Percentiles rank a stretch among this genome's conserved stretches.
Evolutionary conservation across 2,888 invertebrate species (phyloP).

Genomic region (Pemphredon lugubris): DNA sequence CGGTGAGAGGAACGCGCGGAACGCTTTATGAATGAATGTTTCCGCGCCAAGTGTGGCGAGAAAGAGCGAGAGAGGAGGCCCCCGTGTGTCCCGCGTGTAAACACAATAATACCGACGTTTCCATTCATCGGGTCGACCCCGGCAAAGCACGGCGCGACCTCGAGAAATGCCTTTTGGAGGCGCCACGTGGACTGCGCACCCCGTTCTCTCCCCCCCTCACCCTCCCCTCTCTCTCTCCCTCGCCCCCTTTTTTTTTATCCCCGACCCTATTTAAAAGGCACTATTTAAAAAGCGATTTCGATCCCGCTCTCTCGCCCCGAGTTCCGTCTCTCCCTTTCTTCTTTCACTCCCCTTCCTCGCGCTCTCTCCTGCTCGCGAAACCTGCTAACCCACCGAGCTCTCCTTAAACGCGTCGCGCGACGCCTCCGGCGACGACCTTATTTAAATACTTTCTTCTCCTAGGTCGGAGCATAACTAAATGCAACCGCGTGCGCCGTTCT

Average conservation of each 20-base stretch:
- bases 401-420: too few species aligned
- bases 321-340: background rate
- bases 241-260: too few species aligned
- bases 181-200: conserved; percentile 57
- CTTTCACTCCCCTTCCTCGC: conserved; percentile 10
- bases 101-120: conserved; percentile 74
- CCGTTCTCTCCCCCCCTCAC: too few species aligned
- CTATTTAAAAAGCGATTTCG: conserved; percentile 14
- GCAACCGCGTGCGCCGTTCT: too few species aligned
- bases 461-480: background rate
- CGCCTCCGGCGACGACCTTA: too few species aligned
- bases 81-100: conserved; percentile 73
- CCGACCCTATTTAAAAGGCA: conserved; percentile 5
- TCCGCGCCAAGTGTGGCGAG: conserved; percentile 73
- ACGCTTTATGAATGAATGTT: conserved; percentile 79
- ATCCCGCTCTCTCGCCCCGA: background rate
- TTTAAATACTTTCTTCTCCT: conserved; percentile 17
- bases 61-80: conserved; percentile 60
- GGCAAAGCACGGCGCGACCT: conserved; percentile 65
- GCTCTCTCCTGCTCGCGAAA: background rate
- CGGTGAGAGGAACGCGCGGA: conserved; percentile 71
- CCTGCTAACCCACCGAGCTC: too few species aligned
- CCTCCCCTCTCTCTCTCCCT: conserved; percentile 11
- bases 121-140: conserved; percentile 72
- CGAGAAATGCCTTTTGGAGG: conserved; percentile 71